Evolutionary conservation across 2,797 vertebrate species (phyloP).

Genomic region (Urocyon cinereoargenteus): DNA sequence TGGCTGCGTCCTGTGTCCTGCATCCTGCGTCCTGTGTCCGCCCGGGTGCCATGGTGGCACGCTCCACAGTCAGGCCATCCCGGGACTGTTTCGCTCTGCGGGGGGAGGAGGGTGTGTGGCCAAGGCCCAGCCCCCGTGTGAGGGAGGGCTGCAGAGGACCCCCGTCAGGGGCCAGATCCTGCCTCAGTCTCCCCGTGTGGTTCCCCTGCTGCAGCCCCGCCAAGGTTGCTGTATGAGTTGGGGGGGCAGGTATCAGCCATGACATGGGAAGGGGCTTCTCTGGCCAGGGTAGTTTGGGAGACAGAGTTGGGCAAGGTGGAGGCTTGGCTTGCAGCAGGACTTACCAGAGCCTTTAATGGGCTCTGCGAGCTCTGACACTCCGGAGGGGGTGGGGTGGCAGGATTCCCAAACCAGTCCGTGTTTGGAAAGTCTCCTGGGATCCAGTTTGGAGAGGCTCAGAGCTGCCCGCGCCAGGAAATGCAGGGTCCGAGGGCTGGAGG

Average conservation of each 20-base stretch:
- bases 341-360: neutral
- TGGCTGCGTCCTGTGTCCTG: neutral
- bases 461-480: neutral
- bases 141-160: neutral
- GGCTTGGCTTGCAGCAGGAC: neutral
- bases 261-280: neutral
- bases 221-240: too few relatives aligned
- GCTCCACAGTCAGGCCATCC: too few relatives aligned
- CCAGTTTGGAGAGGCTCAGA: neutral
- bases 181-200: neutral
- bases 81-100: too few relatives aligned
- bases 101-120: neutral
- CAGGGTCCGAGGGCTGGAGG: neutral
- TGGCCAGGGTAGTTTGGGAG: neutral
- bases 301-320: neutral
- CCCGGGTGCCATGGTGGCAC: too few relatives aligned
- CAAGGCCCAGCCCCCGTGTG: accelerated
- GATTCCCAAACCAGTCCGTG: neutral
- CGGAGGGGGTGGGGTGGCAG: neutral
- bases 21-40: neutral
- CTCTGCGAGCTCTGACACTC: neutral
- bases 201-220: too few relatives aligned
- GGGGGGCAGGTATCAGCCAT: neutral
- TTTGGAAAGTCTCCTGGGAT: neutral
- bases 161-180: too few relatives aligned